Evolutionary conservation across 2,113 vertebrate species (phyloP).

Genomic region (Cyrtonyx montezumae): DNA sequence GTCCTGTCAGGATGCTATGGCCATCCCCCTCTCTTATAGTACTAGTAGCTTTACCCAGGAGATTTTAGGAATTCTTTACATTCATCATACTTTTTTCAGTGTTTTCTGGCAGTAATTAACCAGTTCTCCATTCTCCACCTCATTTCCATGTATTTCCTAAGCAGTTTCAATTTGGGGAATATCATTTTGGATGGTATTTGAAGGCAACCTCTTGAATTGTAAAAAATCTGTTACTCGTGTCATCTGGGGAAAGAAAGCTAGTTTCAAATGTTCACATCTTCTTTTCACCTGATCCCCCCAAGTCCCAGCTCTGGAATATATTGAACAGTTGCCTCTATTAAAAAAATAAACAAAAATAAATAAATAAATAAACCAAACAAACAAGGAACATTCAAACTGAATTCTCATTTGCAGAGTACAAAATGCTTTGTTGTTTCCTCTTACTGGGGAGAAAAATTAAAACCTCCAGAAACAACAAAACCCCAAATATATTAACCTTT

Average conservation of each 20-base stretch:
- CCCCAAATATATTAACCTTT: conserved; percentile 5
- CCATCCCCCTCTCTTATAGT: not conserved
- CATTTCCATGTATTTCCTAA: not conserved
- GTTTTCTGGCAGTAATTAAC: not conserved
- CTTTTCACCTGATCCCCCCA: conserved; percentile 48
- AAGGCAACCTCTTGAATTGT: conserved; percentile 27
- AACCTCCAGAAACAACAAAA: not conserved
- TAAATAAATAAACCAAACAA: not conserved
- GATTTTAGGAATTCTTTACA: not conserved
- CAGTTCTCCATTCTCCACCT: not conserved
- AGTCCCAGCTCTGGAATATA: conserved; percentile 74
- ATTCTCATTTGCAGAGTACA: conserved; percentile 24
- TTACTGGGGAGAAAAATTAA: not conserved
- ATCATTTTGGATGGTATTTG: not conserved
- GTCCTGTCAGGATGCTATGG: not conserved
- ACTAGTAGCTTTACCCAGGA: not conserved
- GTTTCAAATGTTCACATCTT: conserved; percentile 31
- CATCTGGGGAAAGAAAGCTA: conserved; percentile 28
- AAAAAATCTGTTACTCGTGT: not conserved
- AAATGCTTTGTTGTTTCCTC: conserved; percentile 14
- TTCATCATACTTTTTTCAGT: not conserved
- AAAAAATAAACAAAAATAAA: not conserved
- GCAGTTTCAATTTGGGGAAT: not conserved
- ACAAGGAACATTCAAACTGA: conserved; percentile 51
- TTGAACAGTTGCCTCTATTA: conserved; percentile 47